These are phyloP conservation scores for Sebastes itinus DNA, from an alignment of 2,797 vertebrate species.

Conservation along the genomic window DNA sequence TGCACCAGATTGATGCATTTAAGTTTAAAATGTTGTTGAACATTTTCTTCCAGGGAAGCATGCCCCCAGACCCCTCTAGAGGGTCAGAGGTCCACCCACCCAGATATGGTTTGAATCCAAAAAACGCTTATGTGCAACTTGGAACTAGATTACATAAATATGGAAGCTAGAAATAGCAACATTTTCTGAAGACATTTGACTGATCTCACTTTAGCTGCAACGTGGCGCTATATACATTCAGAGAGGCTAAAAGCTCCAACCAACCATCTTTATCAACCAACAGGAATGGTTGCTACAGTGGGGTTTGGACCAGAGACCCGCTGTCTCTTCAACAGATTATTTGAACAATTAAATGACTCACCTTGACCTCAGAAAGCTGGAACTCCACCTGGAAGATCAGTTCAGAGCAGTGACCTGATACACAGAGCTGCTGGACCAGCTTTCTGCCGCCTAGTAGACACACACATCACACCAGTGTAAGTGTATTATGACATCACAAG, in stretches of 20 bases:
- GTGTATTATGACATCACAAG: background rate
- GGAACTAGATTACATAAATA: background rate
- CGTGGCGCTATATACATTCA: background rate
- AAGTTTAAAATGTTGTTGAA: no score
- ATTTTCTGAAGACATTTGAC: no score
- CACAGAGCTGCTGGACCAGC: conserved; percentile 75
- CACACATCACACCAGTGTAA: background rate
- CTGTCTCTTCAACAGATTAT: background rate
- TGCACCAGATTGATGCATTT: no score
- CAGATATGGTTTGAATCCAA: no score
- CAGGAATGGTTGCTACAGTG: background rate
- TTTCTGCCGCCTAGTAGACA: conserved; percentile 72
- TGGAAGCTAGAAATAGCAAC: background rate
- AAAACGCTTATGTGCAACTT: no score
- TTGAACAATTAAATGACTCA: conserved; percentile 60
- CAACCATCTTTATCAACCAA: background rate
- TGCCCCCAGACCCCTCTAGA: no score
- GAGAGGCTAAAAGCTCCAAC: background rate
- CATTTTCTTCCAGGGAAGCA: no score
- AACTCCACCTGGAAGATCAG: conserved; percentile 89
- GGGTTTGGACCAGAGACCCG: background rate
- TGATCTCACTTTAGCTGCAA: background rate
- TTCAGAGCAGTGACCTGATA: conserved; percentile 82
- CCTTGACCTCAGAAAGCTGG: conserved; percentile 84
- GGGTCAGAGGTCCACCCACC: no score